Evolutionary conservation across 1,140 invertebrate genomes (phyloP).

Genomic region (Nasonia giraulti): DNA sequence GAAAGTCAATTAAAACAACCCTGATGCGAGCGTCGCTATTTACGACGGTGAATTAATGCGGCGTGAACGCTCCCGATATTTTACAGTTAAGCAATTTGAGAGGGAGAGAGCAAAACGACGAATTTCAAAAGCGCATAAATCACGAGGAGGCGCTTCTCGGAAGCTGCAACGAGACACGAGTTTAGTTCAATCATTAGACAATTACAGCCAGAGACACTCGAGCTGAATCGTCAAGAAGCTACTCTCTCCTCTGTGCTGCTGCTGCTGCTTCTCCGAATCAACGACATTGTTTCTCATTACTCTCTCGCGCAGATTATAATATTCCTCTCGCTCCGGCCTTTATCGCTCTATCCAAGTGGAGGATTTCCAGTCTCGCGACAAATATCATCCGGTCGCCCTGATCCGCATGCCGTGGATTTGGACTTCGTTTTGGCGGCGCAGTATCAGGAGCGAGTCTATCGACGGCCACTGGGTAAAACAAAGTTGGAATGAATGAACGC

Average conservation of each 20-base stretch:
- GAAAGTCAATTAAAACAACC: not conserved
- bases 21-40: not conserved
- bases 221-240: not conserved
- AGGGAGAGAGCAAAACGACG: not conserved
- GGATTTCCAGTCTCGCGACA: not conserved
- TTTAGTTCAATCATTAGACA: conserved; percentile 1
- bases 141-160: not conserved
- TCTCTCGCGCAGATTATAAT: not conserved
- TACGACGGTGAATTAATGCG: not conserved
- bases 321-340: not conserved
- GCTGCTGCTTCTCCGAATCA: not conserved
- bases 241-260: too few species aligned
- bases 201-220: not conserved
- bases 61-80: not conserved
- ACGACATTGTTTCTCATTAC: not conserved
- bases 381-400: conserved; percentile 7
- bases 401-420: conserved; percentile 49
- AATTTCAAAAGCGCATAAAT: not conserved
- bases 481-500: conserved; percentile 13
- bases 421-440: conserved; percentile 56
- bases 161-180: not conserved
- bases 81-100: not conserved
- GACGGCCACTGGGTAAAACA: not conserved
- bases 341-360: not conserved
- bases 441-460: not conserved